A percentile compares a stretch with the other conserved stretches of the same genome.
phyloP scores from a whole-genome alignment of 64 coral and sea anemone genomes.

The Hydrozoanthus tunicans region DNA sequence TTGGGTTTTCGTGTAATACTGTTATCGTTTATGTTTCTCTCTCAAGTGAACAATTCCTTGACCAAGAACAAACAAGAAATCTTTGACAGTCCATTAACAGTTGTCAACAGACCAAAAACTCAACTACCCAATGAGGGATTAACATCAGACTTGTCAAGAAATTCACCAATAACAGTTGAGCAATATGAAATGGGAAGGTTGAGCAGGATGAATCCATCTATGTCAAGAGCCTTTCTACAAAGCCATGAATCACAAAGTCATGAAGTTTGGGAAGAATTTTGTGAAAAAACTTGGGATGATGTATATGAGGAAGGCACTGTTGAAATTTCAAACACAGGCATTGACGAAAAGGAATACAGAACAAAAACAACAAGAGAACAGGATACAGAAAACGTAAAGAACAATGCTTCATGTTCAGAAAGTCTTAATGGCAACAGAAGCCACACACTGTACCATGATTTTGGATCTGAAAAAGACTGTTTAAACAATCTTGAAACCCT shows the following conservation, averaged over 20 bases:
- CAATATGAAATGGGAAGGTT: constrained; percentile 26
- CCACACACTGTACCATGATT: neutral
- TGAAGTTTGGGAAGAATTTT: neutral
- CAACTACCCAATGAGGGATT: neutral
- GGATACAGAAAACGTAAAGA: neutral
- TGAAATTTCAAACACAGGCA: neutral
- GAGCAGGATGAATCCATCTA: neutral
- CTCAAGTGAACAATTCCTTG: neutral
- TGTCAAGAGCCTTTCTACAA: constrained; percentile 59
- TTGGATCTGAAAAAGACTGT: constrained; percentile 68
- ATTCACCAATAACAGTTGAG: neutral
- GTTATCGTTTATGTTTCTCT: no score
- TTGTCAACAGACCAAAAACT: neutral
- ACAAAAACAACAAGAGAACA: neutral
- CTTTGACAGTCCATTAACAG: neutral
- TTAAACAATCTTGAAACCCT: constrained; percentile 76
- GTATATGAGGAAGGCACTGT: neutral
- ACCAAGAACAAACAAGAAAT: neutral
- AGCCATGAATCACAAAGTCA: constrained; percentile 5
- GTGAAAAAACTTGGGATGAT: neutral
- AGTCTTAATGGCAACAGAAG: neutral
- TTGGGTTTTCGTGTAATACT: neutral
- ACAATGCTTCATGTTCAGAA: neutral
- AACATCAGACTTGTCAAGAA: neutral
- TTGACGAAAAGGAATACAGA: neutral